These are phyloP conservation scores for Prunella fulvescens DNA, from an alignment of 2,113 vertebrate genomes.

Conservation along the genomic window DNA sequence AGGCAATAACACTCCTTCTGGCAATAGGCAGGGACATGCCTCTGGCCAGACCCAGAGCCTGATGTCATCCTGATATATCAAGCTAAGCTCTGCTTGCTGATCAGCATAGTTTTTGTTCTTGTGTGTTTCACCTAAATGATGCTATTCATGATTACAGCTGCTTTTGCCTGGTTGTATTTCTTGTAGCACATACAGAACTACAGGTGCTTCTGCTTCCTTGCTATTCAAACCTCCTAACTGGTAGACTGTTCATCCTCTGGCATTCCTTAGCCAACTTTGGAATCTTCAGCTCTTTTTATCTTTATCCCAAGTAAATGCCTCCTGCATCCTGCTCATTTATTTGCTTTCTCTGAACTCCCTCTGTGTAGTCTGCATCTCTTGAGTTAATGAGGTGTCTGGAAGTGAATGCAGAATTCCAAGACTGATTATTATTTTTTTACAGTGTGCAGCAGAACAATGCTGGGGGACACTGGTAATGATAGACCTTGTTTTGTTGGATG, in stretches of 20 bases:
- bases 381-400: conserved; percentile 17
- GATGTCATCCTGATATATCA: background rate
- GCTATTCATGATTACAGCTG: background rate
- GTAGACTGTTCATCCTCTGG: background rate
- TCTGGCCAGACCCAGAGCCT: background rate
- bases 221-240: background rate
- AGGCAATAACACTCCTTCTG: background rate
- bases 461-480: background rate
- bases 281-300: background rate
- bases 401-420: conserved; percentile 11
- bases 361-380: background rate
- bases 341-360: background rate
- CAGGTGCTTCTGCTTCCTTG: background rate
- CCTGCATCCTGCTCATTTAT: background rate
- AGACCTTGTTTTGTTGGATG: background rate
- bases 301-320: background rate
- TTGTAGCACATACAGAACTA: background rate
- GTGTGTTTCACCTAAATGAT: background rate
- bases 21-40: background rate
- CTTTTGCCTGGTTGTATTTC: background rate
- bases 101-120: background rate
- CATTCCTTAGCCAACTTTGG: background rate
- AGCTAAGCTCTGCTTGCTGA: background rate
- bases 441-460: background rate
- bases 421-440: background rate